Base-by-base conservation (phyloP, 1,140 invertebrate genomes). In the Akabosia matsudoensis region DNA sequence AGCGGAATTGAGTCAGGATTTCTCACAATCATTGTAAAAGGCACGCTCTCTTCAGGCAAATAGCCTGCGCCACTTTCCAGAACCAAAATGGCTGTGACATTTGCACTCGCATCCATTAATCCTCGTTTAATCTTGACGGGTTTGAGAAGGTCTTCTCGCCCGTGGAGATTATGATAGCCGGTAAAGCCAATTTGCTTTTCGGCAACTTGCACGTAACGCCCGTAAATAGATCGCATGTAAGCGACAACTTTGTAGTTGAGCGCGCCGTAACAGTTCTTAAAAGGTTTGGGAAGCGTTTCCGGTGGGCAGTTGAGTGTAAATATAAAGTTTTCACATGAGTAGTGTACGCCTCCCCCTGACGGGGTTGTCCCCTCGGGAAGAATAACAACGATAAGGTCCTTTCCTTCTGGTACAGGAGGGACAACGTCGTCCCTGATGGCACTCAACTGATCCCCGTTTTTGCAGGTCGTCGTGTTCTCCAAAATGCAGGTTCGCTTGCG, bases 181-280 rank as follows among this genome's bases (percentile, higher is more conserved):
- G 3, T 7, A 22, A 67, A 67, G 30, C 3, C 3, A 28, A 67
- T 3, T 2, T 28, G 24, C 30, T 61, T 61, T 61, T 67, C 61
- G 61, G 61, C 61, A n/a, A 67, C 31, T 31, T 67, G 61, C 28
- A 67, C 61, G 22, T 67, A 30, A 30, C 61, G 61, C 28, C 61
- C 61, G 30, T 67, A 67, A 7, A 67, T 30, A 30, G 61, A 67
- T 1, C 61, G 28, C 61, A 67, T 67, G 61, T 67, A 67, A 30
- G 61, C 61, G 1, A 67, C 61, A 1, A 67, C 61, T 67, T 67
- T 67, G 28, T 67, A 67, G 24, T 3, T 67, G 61, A 67, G 61
- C 2, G 61, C 28, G 30, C 61, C 61, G 28, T 67, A 67, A 28
- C 1, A 4, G 30, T 31, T 67, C n/a, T 67, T 67, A n/a, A 67